Conservation (phyloP, 2,797 vertebrate species). For the Gastrophryne carolinensis region DNA sequence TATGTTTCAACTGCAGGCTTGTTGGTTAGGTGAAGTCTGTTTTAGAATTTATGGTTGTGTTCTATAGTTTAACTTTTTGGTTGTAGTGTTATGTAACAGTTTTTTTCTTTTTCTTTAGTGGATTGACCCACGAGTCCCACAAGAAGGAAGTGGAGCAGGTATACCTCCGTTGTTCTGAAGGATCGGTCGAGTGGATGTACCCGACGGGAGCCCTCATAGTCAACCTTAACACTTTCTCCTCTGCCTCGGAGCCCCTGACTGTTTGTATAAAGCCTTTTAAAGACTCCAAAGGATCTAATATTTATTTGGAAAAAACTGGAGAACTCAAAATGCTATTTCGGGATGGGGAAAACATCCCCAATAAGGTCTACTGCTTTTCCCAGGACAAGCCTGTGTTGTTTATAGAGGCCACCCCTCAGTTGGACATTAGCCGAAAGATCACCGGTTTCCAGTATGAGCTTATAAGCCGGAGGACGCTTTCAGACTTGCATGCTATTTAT, state of each 20-base stretch:
- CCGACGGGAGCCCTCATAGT: constrained; percentile 94
- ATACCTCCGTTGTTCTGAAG: constrained; percentile 92
- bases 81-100: constrained; percentile 44
- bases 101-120: constrained; percentile 67
- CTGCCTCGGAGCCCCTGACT: constrained; percentile 76
- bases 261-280: constrained; percentile 90
- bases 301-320: constrained; percentile 94
- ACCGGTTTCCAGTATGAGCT: constrained; percentile 94
- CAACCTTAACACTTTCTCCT: constrained; percentile 87
- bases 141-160: constrained; percentile 96
- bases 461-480: constrained; percentile 72
- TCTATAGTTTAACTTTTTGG: not conserved
- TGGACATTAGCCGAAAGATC: constrained; percentile 91
- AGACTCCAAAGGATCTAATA: constrained; percentile 88
- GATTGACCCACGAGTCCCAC: constrained; percentile 90
- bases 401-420: constrained; percentile 87
- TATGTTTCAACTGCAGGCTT: not conserved
- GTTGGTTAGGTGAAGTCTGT: not conserved
- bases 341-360: constrained; percentile 74
- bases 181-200: constrained; percentile 93
- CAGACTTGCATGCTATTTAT: constrained; percentile 70
- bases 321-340: constrained; percentile 85
- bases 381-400: constrained; percentile 89
- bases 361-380: constrained; percentile 84
- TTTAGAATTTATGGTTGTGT: too few relatives aligned